Evolutionary conservation across 1,140 invertebrate genomes (phyloP).

Genomic region (Procambarus clarkii): DNA sequence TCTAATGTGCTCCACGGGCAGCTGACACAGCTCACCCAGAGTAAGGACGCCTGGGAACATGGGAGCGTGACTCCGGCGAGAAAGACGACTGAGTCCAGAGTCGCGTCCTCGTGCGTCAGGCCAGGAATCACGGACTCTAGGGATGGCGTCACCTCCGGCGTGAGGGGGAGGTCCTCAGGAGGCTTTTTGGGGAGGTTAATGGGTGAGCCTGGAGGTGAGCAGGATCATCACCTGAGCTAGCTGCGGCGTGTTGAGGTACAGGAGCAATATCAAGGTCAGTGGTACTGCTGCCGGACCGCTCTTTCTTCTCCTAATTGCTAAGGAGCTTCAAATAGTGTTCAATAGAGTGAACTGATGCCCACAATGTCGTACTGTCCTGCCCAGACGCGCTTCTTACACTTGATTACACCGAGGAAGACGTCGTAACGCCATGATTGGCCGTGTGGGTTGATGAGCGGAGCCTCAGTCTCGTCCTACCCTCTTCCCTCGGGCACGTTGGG

Average conservation of each 20-base stretch:
- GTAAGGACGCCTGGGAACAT: too few relatives aligned
- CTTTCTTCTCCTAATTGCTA: background rate
- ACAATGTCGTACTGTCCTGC: background rate
- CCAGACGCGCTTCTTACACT: background rate
- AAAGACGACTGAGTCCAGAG: too few relatives aligned
- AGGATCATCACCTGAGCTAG: background rate
- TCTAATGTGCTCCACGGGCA: too few relatives aligned
- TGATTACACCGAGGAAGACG: background rate
- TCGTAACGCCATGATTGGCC: background rate
- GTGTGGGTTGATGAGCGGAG: constrained; percentile 3
- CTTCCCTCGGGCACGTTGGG: background rate
- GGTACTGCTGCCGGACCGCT: background rate
- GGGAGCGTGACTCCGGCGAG: too few relatives aligned
- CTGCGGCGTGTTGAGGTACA: background rate
- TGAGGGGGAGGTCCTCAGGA: background rate
- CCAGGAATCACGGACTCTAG: background rate
- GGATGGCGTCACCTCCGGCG: background rate
- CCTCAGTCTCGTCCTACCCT: background rate
- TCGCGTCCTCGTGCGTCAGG: background rate
- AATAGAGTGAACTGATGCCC: background rate
- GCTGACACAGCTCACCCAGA: too few relatives aligned
- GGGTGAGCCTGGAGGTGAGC: background rate
- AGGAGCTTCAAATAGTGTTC: background rate
- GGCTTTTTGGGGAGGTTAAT: background rate
- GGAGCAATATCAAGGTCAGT: constrained; percentile 6